Percentiles rank a stretch among this genome's conserved stretches.
Evolutionary conservation across 1,140 invertebrate genomes (phyloP).

Genomic region (Heliconius melpomene): DNA sequence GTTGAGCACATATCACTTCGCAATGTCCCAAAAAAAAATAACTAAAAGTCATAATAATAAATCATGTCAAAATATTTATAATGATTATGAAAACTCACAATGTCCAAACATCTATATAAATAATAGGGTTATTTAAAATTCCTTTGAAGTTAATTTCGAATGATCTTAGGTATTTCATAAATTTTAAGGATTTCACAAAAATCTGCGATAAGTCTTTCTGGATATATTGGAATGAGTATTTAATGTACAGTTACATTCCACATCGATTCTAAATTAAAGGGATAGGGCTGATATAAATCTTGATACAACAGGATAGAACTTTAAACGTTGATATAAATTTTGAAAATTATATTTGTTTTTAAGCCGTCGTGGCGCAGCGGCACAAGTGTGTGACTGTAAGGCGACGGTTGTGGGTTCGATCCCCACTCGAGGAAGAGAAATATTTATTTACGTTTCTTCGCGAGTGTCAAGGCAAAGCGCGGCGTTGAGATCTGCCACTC

Average conservation of each 20-base stretch:
- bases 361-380: too few relatives aligned
- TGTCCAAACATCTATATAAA: background rate
- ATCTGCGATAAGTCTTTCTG: slow-evolving; percentile 17
- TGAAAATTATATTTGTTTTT: too few relatives aligned
- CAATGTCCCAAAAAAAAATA: background rate
- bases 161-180: background rate
- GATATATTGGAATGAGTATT: background rate
- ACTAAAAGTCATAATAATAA: background rate
- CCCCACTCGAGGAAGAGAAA: too few relatives aligned
- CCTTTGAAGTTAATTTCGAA: background rate
- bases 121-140: slow-evolving; percentile 4
- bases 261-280: slow-evolving; percentile 45
- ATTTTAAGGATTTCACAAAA: background rate
- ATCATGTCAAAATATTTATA: background rate
- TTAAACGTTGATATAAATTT: background rate
- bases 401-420: too few relatives aligned
- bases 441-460: too few relatives aligned
- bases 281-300: slow-evolving; percentile 50
- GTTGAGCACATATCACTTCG: too few relatives aligned
- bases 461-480: too few relatives aligned
- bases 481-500: too few relatives aligned
- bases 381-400: too few relatives aligned
- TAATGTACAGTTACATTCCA: slow-evolving; percentile 30
- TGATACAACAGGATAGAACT: slow-evolving; percentile 48
- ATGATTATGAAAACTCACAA: background rate